A percentile compares a stretch with the other conserved stretches of the same genome.
Conservation (phyloP, 2,797 vertebrate genomes). For the Ibycter americanus region DNA sequence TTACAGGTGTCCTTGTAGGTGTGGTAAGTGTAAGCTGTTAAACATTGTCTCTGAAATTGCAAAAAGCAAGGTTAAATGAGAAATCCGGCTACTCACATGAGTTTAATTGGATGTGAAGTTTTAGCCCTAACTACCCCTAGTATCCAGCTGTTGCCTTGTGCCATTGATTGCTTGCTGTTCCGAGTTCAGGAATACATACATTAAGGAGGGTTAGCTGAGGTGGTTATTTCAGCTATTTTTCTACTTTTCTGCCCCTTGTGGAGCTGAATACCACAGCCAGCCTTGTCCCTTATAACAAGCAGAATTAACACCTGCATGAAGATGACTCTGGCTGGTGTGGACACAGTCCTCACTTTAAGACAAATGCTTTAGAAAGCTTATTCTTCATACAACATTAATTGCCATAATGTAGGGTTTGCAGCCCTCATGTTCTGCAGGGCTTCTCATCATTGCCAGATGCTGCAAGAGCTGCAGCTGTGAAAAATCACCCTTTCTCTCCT, state of each 20-base stretch:
- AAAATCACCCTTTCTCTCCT: conserved; percentile 10
- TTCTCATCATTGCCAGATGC: background rate
- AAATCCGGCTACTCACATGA: background rate
- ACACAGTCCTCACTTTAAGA: background rate
- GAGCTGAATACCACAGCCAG: background rate
- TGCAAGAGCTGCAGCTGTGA: conserved; percentile 38
- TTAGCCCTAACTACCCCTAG: background rate
- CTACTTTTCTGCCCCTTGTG: background rate
- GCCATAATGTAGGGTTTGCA: background rate
- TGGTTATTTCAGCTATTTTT: background rate
- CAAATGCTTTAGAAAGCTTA: background rate
- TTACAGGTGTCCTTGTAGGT: background rate
- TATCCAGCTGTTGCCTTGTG: background rate
- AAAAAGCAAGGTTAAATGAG: background rate
- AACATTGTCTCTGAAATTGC: background rate
- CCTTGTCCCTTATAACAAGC: background rate
- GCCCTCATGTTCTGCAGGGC: background rate
- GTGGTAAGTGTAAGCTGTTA: background rate
- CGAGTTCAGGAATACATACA: background rate
- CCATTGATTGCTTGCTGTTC: background rate
- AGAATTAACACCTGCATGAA: background rate
- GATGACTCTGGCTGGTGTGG: background rate
- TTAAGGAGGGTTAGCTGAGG: background rate
- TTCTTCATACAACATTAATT: background rate
- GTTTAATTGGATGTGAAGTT: background rate